A percentile compares a stretch with the other conserved stretches of the same genome.
phyloP scores from a whole-genome alignment of 1,140 invertebrate genomes.

The Diachasma alloeum region DNA sequence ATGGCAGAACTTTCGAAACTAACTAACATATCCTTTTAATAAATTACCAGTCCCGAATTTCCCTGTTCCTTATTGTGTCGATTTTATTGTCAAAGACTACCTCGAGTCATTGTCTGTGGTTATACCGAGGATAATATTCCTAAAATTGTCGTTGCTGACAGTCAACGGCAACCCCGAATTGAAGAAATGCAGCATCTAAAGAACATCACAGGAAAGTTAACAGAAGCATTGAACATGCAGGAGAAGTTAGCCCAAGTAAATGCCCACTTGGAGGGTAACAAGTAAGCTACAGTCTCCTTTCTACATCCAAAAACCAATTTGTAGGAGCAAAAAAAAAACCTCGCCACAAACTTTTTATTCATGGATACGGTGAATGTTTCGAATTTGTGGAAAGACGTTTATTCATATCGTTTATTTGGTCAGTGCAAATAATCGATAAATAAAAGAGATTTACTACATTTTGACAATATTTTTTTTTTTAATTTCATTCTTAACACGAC shows the following conservation, averaged over 20 bases:
- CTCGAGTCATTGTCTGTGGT: conserved; percentile 56
- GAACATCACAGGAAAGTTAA: conserved; percentile 65
- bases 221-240: conserved; percentile 70
- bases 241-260: conserved; percentile 71
- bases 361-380: no score
- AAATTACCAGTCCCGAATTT: not conserved
- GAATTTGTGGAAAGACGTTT: no score
- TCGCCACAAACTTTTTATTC: no score
- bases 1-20: no score
- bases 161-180: conserved; percentile 30
- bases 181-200: conserved; percentile 39
- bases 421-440: no score
- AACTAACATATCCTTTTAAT: not conserved
- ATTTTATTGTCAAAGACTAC: conserved; percentile 41
- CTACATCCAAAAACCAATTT: not conserved
- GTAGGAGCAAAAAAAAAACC: no score
- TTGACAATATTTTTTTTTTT: no score
- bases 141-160: conserved; percentile 55
- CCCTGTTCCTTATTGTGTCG: not conserved
- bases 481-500: no score
- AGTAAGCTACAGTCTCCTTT: conserved; percentile 45
- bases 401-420: no score
- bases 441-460: no score
- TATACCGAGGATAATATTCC: conserved; percentile 52
- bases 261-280: conserved; percentile 68